Conservation (phyloP, 2,888 invertebrate genomes). For the Stictocephala bisonia region DNA sequence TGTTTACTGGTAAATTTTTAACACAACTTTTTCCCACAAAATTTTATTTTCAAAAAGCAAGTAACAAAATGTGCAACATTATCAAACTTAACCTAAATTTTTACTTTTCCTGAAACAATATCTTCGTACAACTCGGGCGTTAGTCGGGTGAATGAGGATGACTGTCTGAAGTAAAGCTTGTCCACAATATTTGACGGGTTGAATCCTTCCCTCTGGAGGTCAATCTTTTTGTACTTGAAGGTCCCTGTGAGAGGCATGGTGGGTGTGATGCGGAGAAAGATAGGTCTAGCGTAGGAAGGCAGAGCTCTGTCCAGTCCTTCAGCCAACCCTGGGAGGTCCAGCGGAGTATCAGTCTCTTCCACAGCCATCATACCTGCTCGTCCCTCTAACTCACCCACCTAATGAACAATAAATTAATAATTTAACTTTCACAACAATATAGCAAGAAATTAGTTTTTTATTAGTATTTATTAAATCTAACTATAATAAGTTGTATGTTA, state of each 20-base stretch:
- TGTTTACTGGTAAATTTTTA: no score
- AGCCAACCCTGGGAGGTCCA: constrained; percentile 72
- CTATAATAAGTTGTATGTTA: no score
- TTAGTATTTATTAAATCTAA: no score
- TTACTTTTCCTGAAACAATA: constrained; percentile 69
- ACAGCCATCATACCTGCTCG: constrained; percentile 95
- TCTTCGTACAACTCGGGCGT: constrained; percentile 66
- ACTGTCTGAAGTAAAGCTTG: constrained; percentile 67
- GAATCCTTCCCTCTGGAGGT: constrained; percentile 87
- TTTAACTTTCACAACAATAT: no score
- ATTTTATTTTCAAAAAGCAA: no score
- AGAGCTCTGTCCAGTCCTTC: constrained; percentile 76
- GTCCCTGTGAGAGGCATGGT: constrained; percentile 87
- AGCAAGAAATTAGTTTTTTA: no score
- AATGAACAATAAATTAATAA: no score
- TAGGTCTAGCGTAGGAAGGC: constrained; percentile 88
- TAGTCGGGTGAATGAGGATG: constrained; percentile 64
- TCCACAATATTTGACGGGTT: constrained; percentile 74
- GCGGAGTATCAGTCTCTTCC: constrained; percentile 73
- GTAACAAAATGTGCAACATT: background rate
- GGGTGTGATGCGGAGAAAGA: constrained; percentile 84
- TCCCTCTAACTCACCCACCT: constrained; percentile 85
- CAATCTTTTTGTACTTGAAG: constrained; percentile 89
- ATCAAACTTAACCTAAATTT: constrained; percentile 65
- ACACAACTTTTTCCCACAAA: no score